Base-by-base conservation (phyloP, 2,113 vertebrate genomes). In the Phyllopteryx taeniolatus region DNA sequence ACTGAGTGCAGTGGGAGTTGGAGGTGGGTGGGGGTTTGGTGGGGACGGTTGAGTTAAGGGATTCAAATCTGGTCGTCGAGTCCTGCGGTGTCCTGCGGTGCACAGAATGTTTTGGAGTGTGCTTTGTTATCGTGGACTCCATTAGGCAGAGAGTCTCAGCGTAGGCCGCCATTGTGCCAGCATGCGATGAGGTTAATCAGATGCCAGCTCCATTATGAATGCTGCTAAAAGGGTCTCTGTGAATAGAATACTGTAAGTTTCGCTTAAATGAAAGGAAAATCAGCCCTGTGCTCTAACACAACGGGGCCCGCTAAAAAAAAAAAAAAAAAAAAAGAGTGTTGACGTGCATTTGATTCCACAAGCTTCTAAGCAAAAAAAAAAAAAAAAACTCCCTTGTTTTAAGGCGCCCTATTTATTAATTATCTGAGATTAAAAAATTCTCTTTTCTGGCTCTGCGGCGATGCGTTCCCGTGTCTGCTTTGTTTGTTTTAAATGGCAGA, bases 111-210 rank as follows among this genome's bases (percentile, higher is more conserved):
- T 61, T 90, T 86, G 77, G 88, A 91, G 89, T 83, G 84, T 68
- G 86, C 80, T 80, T 70, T 81, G 84, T 78, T 86, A 91, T 88
- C 89, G 83, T 79, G 79, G 85, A 87, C 87, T 91, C 86, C 88
- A 91, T 91, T 90, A 89, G 89, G 74, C 78, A 79, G 88, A 71
- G 86, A 90, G 84, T 89, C 90, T 91, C 91, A 81, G 88, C 86
- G 89, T 88, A 91, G 86, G 71, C 85, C 80, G 85, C 83, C 78
- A 89, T 92, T 91, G 90, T 90, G 86, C 72, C 68, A 63, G 83
- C 80, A 82, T 88, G 89, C 85, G 75, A 85, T 80, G 85, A 91
- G 91, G 91, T 91, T 92, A 92, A 92, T 92, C 89, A 93, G 91
- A 91, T 91, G 89, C 85, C 66, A 75, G 79, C 82, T 86, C 84